phyloP scores from a whole-genome alignment of 2,797 vertebrate species.

The Poeciliopsis infans region DNA sequence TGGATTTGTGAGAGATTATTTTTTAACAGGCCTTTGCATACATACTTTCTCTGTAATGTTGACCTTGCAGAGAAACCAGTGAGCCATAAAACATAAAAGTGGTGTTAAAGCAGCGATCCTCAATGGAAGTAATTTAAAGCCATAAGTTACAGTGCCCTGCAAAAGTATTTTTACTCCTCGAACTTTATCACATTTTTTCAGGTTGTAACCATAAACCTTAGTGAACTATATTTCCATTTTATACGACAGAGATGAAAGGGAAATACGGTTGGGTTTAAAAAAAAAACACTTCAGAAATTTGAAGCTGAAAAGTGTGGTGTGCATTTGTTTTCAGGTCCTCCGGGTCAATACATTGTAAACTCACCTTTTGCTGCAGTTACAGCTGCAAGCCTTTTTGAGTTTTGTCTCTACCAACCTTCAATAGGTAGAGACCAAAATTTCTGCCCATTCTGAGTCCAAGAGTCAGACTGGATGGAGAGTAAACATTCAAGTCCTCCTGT shows the following conservation, averaged over 20 bases:
- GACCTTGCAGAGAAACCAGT: slow-evolving; percentile 19
- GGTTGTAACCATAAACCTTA: neutral
- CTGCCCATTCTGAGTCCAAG: neutral
- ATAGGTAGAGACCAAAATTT: neutral
- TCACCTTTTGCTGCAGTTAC: neutral
- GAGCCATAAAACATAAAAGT: slow-evolving; percentile 35
- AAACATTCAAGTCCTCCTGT: neutral
- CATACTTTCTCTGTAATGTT: neutral
- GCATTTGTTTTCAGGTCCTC: neutral
- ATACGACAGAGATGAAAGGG: neutral
- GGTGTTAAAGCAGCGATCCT: slow-evolving; percentile 18
- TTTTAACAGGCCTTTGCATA: slow-evolving; percentile 14
- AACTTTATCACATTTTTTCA: neutral
- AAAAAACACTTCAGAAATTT: neutral
- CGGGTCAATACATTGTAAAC: neutral
- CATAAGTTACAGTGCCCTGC: slow-evolving; percentile 23
- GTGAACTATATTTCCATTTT: neutral
- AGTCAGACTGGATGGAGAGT: neutral
- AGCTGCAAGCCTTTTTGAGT: neutral
- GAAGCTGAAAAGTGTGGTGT: neutral
- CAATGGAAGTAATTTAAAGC: slow-evolving; percentile 29
- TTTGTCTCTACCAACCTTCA: neutral
- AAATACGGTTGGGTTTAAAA: neutral
- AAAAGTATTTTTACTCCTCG: neutral
- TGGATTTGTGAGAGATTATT: neutral